A percentile compares a stretch with the other conserved stretches of the same genome.
Conservation (phyloP, 2,797 vertebrate species). For the Alcedo quadribrachys region DNA sequence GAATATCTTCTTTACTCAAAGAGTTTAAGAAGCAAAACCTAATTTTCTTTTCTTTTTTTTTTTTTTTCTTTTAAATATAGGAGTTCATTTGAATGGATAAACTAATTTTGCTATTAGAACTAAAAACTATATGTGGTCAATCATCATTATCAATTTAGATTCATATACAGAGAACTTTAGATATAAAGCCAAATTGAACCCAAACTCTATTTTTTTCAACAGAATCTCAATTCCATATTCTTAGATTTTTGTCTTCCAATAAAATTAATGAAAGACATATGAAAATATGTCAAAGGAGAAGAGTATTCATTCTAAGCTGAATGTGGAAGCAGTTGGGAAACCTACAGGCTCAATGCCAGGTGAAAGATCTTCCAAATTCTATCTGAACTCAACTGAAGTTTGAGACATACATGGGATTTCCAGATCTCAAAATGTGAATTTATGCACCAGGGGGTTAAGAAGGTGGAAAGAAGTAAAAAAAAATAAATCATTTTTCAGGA, state of each 20-base stretch:
- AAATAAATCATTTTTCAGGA: background rate
- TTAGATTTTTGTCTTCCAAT: slow-evolving; percentile 23
- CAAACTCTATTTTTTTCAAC: background rate
- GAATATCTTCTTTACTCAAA: background rate
- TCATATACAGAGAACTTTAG: background rate
- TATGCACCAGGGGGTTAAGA: slow-evolving; percentile 1
- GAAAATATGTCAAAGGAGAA: slow-evolving; percentile 33
- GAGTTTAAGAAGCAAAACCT: background rate
- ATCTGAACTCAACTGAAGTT: background rate
- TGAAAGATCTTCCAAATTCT: slow-evolving; percentile 41
- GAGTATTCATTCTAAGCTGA: slow-evolving; percentile 4
- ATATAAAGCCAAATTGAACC: background rate
- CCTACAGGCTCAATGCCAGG: background rate
- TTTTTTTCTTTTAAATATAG: background rate
- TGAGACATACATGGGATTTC: slow-evolving; percentile 22
- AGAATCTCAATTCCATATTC: background rate
- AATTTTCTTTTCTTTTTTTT: background rate
- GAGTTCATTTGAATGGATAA: background rate
- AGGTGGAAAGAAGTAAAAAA: background rate
- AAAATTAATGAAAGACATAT: slow-evolving; percentile 51
- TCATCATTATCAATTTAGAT: background rate
- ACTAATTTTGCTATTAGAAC: background rate
- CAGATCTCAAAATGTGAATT: background rate
- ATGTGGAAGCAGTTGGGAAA: slow-evolving; percentile 40
- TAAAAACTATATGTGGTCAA: background rate